Evolutionary conservation across 2,797 vertebrate species (phyloP).

Genomic region (Poecilia velifera): DNA sequence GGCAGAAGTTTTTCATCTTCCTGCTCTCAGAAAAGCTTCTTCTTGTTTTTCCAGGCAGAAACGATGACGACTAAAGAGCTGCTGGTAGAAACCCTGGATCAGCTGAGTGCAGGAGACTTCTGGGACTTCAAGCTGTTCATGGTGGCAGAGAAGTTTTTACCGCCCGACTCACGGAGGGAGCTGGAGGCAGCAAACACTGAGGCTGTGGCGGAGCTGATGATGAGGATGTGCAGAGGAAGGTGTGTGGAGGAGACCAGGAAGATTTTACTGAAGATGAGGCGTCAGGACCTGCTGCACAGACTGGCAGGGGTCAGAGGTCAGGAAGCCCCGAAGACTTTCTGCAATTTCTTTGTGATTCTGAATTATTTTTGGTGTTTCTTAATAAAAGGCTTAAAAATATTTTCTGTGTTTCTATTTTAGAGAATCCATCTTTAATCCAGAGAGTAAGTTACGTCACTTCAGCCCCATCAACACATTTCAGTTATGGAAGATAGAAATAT

Average conservation of each 20-base stretch:
- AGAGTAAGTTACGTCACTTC: not conserved
- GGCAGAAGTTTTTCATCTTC: not conserved
- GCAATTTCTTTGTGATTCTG: too few species aligned
- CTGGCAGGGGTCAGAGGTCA: not conserved
- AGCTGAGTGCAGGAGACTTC: not conserved
- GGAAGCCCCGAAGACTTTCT: not conserved
- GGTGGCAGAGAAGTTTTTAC: not conserved
- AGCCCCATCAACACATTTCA: not conserved
- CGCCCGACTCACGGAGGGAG: not conserved
- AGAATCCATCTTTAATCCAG: not conserved
- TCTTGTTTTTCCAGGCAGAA: not conserved
- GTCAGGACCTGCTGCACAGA: not conserved
- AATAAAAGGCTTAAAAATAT: not conserved
- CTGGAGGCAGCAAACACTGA: not conserved
- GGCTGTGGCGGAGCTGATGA: not conserved
- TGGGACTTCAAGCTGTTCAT: not conserved
- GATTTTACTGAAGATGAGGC: not conserved
- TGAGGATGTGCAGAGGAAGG: not conserved
- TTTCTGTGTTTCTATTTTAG: not conserved
- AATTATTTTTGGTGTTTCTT: too few species aligned
- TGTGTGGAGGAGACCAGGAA: not conserved
- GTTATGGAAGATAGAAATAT: not conserved
- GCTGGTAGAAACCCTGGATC: not conserved
- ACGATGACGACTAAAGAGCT: not conserved
- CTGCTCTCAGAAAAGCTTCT: not conserved